Conservation (phyloP, 2,113 vertebrate genomes). For the Ia io region DNA sequence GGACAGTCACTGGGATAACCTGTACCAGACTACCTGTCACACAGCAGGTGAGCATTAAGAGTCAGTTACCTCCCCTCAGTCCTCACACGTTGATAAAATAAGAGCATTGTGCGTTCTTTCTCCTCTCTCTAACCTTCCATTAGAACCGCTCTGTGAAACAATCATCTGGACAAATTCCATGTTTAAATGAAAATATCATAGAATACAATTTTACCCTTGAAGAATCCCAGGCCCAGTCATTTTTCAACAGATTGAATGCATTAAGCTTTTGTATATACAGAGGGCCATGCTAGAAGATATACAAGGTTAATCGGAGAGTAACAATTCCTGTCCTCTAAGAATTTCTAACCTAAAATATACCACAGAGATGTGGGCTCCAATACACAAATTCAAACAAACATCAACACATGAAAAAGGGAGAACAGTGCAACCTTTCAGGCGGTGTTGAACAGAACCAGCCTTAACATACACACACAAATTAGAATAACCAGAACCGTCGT, state of each 20-base stretch:
- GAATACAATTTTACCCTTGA: conserved; percentile 69
- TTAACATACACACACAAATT: conserved; percentile 50
- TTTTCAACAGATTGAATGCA: conserved; percentile 76
- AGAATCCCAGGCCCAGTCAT: conserved; percentile 68
- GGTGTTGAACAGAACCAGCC: conserved; percentile 34
- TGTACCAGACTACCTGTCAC: not conserved
- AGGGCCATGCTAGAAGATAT: conserved; percentile 56
- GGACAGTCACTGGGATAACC: not conserved
- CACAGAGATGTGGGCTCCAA: conserved; percentile 28
- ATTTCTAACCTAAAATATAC: conserved; percentile 59
- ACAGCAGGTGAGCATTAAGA: not conserved
- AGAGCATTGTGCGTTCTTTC: not conserved
- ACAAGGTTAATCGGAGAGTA: conserved; percentile 69
- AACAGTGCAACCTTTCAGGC: conserved; percentile 35
- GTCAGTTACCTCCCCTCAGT: not conserved
- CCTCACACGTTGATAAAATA: not conserved
- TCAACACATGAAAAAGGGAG: conserved; percentile 45
- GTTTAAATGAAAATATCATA: conserved; percentile 69
- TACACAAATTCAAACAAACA: conserved; percentile 67
- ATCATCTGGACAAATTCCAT: conserved; percentile 57
- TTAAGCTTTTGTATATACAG: conserved; percentile 73
- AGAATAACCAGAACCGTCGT: not conserved
- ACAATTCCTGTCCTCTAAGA: conserved; percentile 61
- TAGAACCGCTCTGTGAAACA: conserved; percentile 49
- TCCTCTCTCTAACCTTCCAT: conserved; percentile 3